phyloP scores from a whole-genome alignment of 2,888 invertebrate species.

The Dryocosmus kuriphilus region DNA sequence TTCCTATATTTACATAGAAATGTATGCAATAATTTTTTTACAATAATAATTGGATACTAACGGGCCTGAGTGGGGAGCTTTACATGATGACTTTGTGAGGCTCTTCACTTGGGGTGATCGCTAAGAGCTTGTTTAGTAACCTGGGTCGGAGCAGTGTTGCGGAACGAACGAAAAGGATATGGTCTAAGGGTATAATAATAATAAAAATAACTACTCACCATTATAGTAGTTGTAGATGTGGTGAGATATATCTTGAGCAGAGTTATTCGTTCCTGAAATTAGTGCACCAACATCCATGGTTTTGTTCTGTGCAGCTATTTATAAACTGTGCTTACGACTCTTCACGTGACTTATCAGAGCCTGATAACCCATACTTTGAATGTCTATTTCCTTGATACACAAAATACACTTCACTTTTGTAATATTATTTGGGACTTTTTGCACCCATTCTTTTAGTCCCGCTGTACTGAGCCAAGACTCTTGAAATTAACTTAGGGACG shows the following conservation, averaged over 20 bases:
- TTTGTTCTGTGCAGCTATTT: not conserved
- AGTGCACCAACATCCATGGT: not conserved
- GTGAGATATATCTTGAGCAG: not conserved
- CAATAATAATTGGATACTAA: no score
- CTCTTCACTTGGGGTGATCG: no score
- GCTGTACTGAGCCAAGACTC: not conserved
- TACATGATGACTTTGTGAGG: no score
- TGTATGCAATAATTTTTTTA: no score
- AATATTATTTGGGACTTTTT: not conserved
- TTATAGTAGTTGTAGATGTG: not conserved
- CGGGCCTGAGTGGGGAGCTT: no score
- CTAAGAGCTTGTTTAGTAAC: no score
- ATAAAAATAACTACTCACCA: no score
- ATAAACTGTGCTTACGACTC: not conserved
- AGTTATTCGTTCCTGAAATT: not conserved
- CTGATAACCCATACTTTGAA: not conserved
- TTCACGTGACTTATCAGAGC: not conserved
- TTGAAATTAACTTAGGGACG: not conserved
- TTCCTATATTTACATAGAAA: no score
- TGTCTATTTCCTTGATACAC: not conserved
- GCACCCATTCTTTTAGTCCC: constrained; percentile 1
- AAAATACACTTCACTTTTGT: not conserved
- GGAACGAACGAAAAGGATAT: no score
- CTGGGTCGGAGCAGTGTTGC: no score
- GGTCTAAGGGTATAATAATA: no score